Evolutionary conservation across 2,888 invertebrate species (phyloP).

Genomic region (Caenorhabditis doughertyi): DNA sequence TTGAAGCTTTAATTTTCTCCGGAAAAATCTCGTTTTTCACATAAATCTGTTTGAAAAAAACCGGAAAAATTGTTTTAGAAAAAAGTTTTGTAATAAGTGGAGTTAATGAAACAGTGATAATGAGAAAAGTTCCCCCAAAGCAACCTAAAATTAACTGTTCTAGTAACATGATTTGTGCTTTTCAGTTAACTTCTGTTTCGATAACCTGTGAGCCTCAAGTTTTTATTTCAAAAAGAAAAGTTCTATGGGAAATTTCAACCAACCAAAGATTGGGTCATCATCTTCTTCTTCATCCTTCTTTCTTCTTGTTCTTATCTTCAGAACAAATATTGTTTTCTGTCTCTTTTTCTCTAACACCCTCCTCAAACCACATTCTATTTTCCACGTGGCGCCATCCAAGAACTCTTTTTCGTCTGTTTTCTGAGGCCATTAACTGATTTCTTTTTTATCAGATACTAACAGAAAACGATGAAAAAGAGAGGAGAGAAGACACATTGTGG

Average conservation of each 20-base stretch:
- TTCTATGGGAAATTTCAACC: neutral
- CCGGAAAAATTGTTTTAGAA: too few relatives aligned
- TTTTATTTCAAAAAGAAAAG: neutral
- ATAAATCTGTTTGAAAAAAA: too few relatives aligned
- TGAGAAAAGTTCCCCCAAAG: too few relatives aligned
- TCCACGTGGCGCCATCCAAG: slow-evolving; percentile 8
- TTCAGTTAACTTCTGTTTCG: too few relatives aligned
- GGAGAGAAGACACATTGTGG: slow-evolving; percentile 34
- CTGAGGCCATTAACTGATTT: slow-evolving; percentile 22
- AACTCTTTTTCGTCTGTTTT: slow-evolving; percentile 20
- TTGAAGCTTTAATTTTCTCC: too few relatives aligned
- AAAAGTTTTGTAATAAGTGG: too few relatives aligned
- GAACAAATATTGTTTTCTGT: slow-evolving; percentile 7
- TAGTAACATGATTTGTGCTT: too few relatives aligned
- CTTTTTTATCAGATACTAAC: neutral
- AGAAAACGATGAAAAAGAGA: neutral
- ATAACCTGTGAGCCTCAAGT: too few relatives aligned
- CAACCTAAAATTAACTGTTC: too few relatives aligned
- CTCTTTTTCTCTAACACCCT: slow-evolving; percentile 21
- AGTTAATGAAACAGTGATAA: too few relatives aligned
- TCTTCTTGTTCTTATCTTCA: slow-evolving; percentile 9
- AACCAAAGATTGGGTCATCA: too few relatives aligned
- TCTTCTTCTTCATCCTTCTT: neutral
- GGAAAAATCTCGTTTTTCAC: too few relatives aligned
- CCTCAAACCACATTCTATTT: neutral